These are phyloP conservation scores for Cygnus atratus DNA, from an alignment of 2,113 vertebrate genomes.

Conservation along the genomic window DNA sequence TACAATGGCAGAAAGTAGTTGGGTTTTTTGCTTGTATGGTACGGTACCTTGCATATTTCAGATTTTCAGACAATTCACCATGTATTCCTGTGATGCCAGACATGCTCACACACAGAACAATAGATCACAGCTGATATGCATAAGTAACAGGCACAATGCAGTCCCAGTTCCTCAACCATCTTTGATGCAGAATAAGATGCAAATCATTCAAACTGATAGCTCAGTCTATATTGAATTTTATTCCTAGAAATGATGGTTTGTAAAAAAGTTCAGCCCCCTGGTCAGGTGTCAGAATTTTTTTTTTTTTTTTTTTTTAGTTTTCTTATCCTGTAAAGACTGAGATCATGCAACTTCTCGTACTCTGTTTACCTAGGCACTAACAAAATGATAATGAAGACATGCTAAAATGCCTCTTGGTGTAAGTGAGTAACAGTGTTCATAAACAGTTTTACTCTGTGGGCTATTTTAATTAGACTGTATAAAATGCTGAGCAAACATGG, in stretches of 20 bases:
- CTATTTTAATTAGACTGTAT: not conserved
- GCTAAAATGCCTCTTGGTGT: not conserved
- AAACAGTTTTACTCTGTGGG: not conserved
- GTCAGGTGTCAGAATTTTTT: not conserved
- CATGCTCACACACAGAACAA: not conserved
- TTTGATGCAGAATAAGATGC: not conserved
- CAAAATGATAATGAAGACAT: conserved; percentile 1
- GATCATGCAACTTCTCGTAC: not conserved
- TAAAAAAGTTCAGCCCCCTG: not conserved
- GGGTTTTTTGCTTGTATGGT: not conserved
- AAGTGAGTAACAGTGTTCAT: not conserved
- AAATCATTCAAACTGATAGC: not conserved
- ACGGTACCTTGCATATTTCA: not conserved
- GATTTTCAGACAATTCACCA: not conserved
- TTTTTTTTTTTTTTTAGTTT: not conserved
- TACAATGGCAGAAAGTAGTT: not conserved
- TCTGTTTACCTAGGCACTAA: not conserved
- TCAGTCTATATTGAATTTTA: not conserved
- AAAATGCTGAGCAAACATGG: not conserved
- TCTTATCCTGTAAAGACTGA: not conserved
- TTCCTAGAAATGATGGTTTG: not conserved
- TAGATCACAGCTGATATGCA: not conserved
- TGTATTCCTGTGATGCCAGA: not conserved
- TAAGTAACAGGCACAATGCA: not conserved
- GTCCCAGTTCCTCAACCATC: not conserved